Base-by-base conservation (phyloP, 2,113 vertebrate species). In the Tachysurus vachellii region DNA sequence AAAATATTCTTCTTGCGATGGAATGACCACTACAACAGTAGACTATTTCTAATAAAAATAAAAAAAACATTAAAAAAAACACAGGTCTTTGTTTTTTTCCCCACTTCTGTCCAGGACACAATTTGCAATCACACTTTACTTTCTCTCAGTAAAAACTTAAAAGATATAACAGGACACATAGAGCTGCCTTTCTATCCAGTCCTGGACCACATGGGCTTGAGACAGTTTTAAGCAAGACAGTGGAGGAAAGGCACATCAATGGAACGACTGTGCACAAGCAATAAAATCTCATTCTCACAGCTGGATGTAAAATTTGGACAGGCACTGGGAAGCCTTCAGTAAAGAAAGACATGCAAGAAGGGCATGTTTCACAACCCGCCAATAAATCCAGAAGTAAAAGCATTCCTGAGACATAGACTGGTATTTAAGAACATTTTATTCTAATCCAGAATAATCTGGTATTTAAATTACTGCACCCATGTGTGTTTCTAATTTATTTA, bases 271-370 rank as follows among this genome's bases (percentile, higher is more conserved):
- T 94, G 91, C 89, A 86, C 85, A 90, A 86, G 90, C 84, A 91
- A 91, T 93, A 93, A 93, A 94, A 94, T 66, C 75, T 80, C 85
- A 62, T 79, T 84, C 90, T 95, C 93, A 89, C 94, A 92, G 86
- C 44, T 54, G 71, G 88, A 89, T 92, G 95, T 92, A 85, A 95
- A 56, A 94, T 95, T 94, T 92, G 89, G 92, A 91, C 87, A 2
- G 68, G 77, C 77, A 87, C n/a, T 80, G 56, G 90, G 90, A 85
- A 7, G 66, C 85, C 84, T 12, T 80, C 4, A 54, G n/a, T 3
- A 85, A 17, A 90, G 90, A 79, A 85, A 76, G 31, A 88, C 82
- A 88, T 31, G n/a, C 89, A 85, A 90, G 86, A 87, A 83, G 59
- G 13, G 17, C 88, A 56, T 75, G 85, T 90, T 92, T 92, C 87